Evolutionary conservation across 2,113 vertebrate species (phyloP).

Genomic region (Bufo gargarizans): DNA sequence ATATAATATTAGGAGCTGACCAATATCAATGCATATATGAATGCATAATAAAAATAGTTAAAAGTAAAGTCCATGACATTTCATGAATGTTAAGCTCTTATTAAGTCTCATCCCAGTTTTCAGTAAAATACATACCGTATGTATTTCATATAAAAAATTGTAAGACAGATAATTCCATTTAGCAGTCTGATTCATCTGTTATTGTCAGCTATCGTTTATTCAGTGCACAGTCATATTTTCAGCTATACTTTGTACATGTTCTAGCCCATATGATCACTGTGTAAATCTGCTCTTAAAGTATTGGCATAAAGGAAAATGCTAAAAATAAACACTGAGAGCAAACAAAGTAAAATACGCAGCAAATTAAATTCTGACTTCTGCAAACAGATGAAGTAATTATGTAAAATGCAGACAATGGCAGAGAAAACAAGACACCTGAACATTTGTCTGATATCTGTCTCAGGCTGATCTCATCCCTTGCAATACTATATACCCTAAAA

Average conservation of each 20-base stretch:
- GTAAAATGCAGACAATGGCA: conserved; percentile 33
- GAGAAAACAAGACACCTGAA: background rate
- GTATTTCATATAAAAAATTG: background rate
- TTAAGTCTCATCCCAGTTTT: no score
- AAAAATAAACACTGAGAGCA: conserved; percentile 54
- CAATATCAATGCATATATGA: background rate
- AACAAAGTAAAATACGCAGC: conserved; percentile 52
- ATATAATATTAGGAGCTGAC: background rate
- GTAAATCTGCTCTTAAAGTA: conserved; percentile 16
- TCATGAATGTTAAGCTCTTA: background rate
- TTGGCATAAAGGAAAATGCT: conserved; percentile 34
- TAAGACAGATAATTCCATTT: background rate
- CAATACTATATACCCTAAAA: background rate
- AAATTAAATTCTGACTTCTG: conserved; percentile 52
- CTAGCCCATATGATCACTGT: conserved; percentile 22
- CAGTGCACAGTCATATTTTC: background rate
- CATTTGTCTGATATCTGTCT: conserved; percentile 13
- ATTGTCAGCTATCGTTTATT: background rate
- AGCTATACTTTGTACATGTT: background rate
- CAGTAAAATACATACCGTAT: no score
- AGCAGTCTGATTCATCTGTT: background rate
- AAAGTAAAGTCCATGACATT: background rate
- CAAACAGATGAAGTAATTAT: conserved; percentile 52
- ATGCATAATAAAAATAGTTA: background rate
- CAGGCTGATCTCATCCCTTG: background rate